Evolutionary conservation across 2,888 invertebrate genomes (phyloP).

Genomic region (Drosophila imparisetae): DNA sequence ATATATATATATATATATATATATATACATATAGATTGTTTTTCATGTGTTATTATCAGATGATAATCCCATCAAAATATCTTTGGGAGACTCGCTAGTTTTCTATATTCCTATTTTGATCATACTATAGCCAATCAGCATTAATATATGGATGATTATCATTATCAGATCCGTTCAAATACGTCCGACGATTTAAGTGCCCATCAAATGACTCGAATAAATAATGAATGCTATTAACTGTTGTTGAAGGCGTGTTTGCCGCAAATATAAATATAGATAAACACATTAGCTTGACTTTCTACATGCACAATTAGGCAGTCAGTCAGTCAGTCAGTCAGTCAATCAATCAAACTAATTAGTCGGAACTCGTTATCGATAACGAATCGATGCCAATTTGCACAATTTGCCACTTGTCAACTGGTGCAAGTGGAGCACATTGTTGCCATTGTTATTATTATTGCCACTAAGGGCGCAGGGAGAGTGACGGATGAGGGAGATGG

Average conservation of each 20-base stretch:
- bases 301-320: neutral
- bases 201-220: neutral
- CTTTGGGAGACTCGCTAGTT: neutral
- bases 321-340: neutral
- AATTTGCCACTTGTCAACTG: slow-evolving; percentile 3
- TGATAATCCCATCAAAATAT: neutral
- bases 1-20: neutral
- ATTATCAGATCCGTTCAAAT: neutral
- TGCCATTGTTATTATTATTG: slow-evolving; percentile 12
- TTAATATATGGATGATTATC: neutral
- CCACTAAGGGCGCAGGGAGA: neutral
- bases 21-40: neutral
- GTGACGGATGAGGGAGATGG: neutral
- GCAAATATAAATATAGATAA: neutral
- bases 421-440: slow-evolving; percentile 8
- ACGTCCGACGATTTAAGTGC: neutral
- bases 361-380: slow-evolving; percentile 47
- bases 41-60: neutral
- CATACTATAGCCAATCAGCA: neutral
- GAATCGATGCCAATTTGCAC: slow-evolving; percentile 48
- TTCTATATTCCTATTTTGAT: neutral
- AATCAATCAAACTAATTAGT: slow-evolving; percentile 22
- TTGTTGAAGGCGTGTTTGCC: neutral
- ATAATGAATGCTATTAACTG: neutral
- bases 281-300: slow-evolving; percentile 3